phyloP scores from a whole-genome alignment of 2,797 vertebrate genomes.

The Smutsia gigantea region DNA sequence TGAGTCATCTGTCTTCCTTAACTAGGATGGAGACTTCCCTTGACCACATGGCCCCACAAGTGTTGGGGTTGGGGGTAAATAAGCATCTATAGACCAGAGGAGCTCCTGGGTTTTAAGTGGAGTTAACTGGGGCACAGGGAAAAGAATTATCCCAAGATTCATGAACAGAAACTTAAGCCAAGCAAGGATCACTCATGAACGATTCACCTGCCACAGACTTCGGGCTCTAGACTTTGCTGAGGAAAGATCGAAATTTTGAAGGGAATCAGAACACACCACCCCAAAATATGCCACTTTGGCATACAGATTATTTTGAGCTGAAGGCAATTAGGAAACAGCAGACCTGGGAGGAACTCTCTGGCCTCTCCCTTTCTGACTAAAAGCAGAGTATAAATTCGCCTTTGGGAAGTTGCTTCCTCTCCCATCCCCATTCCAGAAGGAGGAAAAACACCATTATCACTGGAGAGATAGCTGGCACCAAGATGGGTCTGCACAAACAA shows the following conservation, averaged over 20 bases:
- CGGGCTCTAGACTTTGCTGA: not conserved
- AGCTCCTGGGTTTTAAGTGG: not conserved
- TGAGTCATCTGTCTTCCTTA: no score
- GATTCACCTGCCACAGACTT: not conserved
- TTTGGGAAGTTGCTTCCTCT: no score
- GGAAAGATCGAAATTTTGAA: not conserved
- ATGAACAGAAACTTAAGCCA: not conserved
- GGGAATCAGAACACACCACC: not conserved
- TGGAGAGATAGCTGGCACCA: not conserved
- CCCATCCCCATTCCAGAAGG: no score
- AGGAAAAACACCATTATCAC: not conserved
- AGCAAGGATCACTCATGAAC: not conserved
- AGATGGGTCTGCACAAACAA: not conserved
- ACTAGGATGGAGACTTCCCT: not conserved
- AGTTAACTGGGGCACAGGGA: not conserved
- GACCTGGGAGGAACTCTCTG: not conserved
- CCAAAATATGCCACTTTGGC: not conserved
- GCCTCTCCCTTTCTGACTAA: not conserved
- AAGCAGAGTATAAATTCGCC: not conserved
- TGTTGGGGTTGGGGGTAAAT: not conserved
- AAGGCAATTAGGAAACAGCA: not conserved
- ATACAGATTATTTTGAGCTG: not conserved
- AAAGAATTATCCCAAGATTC: not conserved
- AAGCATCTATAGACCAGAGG: fast-evolving
- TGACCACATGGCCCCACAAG: no score